phyloP scores from a whole-genome alignment of 2,797 vertebrate genomes.

The Sandelia bainsii region DNA sequence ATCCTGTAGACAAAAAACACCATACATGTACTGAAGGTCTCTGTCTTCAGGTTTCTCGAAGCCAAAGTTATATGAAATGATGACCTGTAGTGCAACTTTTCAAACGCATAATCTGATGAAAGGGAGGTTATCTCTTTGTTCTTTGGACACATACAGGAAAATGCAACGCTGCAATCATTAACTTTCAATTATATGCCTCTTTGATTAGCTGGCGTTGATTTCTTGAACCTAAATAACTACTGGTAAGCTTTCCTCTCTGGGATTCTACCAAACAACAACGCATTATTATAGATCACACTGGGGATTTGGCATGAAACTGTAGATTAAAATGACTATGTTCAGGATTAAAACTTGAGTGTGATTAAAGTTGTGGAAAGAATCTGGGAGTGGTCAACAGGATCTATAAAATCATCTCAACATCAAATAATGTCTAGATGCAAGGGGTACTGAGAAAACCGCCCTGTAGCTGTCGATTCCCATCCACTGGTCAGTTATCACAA shows the following conservation, averaged over 20 bases:
- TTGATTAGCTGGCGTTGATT: conserved; percentile 74
- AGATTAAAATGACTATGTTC: not conserved
- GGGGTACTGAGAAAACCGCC: conserved; percentile 68
- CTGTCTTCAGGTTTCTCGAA: conserved; percentile 47
- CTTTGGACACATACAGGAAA: conserved; percentile 70
- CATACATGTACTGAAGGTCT: no score
- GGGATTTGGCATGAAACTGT: not conserved
- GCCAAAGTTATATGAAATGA: conserved; percentile 50
- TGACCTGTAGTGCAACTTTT: conserved; percentile 63
- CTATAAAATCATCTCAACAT: conserved; percentile 18
- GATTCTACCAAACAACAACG: conserved; percentile 51
- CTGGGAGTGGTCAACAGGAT: not conserved
- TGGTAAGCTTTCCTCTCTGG: conserved; percentile 46
- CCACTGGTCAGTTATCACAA: conserved; percentile 73
- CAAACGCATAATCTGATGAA: conserved; percentile 76
- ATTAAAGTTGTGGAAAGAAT: not conserved
- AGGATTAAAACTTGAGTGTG: not conserved
- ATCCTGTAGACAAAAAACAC: not conserved
- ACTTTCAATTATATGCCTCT: conserved; percentile 60
- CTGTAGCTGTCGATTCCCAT: conserved; percentile 76
- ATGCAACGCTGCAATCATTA: conserved; percentile 73
- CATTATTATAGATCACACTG: conserved; percentile 5
- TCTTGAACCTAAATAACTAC: conserved; percentile 58
- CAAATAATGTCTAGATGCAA: conserved; percentile 52
- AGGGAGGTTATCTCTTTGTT: conserved; percentile 74